These are phyloP conservation scores for Cataglyphis livida DNA, from an alignment of 2,888 invertebrate genomes.

Conservation along the genomic window DNA sequence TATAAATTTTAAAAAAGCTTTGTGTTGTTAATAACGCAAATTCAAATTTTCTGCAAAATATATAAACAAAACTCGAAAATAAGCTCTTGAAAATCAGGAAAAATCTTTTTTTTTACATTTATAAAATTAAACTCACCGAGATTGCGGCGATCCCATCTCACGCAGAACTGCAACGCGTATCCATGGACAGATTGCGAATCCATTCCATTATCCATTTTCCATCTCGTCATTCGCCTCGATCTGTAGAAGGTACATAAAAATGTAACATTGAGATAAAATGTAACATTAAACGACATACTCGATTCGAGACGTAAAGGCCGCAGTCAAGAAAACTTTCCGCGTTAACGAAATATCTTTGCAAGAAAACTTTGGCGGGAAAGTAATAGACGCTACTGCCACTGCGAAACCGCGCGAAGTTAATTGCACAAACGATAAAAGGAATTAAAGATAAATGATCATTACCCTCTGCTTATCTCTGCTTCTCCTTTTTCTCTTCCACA, in stretches of 20 bases:
- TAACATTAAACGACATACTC: neutral
- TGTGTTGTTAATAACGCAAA: neutral
- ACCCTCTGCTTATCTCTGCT: neutral
- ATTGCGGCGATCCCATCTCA: neutral
- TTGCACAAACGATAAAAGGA: conserved; percentile 16
- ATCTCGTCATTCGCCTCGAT: neutral
- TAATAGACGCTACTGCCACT: neutral
- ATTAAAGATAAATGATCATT: neutral
- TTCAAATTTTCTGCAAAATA: no score
- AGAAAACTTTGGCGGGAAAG: conserved; percentile 16
- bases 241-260: neutral
- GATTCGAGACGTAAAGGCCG: neutral
- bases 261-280: neutral
- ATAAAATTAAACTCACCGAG: neutral
- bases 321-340: conserved; percentile 15
- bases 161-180: neutral
- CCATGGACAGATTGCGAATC: neutral
- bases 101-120: neutral
- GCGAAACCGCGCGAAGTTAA: conserved; percentile 23
- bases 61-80: neutral
- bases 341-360: conserved; percentile 39
- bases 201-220: neutral
- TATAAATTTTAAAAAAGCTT: no score
- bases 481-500: neutral
- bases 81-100: neutral